Evolutionary conservation across 2,797 vertebrate species (phyloP).

Genomic region (Muscicapa striata): DNA sequence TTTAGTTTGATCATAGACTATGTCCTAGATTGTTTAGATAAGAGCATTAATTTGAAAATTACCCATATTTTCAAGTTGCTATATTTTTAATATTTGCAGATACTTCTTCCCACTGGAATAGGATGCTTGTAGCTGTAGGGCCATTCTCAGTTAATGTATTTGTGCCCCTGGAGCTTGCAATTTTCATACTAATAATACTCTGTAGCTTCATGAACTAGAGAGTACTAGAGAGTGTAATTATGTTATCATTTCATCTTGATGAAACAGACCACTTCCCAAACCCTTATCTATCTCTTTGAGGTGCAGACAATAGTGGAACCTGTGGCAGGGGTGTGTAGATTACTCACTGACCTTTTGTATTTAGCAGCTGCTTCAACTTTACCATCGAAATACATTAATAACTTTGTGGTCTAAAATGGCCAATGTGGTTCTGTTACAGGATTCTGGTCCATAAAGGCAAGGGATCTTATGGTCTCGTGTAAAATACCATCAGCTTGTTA

Average conservation of each 20-base stretch:
- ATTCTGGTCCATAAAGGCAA: slow-evolving; percentile 2
- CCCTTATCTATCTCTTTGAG: not conserved
- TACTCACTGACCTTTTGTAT: slow-evolving; percentile 5
- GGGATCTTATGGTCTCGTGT: not conserved
- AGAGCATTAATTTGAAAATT: slow-evolving; percentile 7
- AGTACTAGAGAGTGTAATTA: not conserved
- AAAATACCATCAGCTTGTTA: not conserved
- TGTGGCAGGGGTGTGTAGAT: not conserved
- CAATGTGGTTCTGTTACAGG: not conserved
- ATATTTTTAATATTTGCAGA: slow-evolving; percentile 36
- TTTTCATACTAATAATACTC: not conserved
- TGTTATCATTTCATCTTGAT: not conserved
- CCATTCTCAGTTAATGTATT: not conserved
- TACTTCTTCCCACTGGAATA: slow-evolving; percentile 36
- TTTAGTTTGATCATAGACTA: not conserved
- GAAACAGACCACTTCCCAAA: slow-evolving; percentile 29
- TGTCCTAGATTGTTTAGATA: slow-evolving; percentile 16
- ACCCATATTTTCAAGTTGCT: slow-evolving; percentile 15
- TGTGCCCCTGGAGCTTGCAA: slow-evolving; percentile 7
- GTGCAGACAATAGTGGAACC: not conserved
- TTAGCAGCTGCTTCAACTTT: not conserved
- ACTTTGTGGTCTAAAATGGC: not conserved
- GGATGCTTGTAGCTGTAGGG: slow-evolving; percentile 18
- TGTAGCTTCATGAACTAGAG: slow-evolving; percentile 14
- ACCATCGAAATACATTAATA: not conserved